A percentile compares a stretch with the other conserved stretches of the same genome.
Evolutionary conservation across 2,888 invertebrate species (phyloP).

Genomic region (Odontocolon sp.): DNA sequence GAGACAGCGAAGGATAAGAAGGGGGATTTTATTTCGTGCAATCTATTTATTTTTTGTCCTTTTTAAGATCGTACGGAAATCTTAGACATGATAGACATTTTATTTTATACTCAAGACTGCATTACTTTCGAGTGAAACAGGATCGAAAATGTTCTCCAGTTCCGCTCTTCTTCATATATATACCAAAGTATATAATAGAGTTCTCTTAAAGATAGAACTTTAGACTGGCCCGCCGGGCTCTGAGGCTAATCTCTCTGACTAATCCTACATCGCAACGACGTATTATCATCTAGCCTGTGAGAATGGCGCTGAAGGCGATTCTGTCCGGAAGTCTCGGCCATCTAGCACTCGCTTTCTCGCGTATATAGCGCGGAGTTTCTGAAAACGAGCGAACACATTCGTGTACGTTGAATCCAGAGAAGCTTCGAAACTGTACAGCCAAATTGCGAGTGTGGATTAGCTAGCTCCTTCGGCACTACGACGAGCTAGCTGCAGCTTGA

Average conservation of each 20-base stretch:
- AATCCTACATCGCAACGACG: conserved; percentile 57
- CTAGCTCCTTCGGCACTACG: conserved; percentile 13
- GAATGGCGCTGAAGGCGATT: conserved; percentile 53
- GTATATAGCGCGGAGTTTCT: conserved; percentile 31
- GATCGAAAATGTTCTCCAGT: conserved; percentile 24
- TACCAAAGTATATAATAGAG: neutral
- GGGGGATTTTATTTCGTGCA: conserved; percentile 32
- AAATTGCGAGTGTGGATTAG: conserved; percentile 63
- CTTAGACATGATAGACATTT: conserved; percentile 22
- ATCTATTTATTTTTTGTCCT: conserved; percentile 29
- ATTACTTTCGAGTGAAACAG: conserved; percentile 11
- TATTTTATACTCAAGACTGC: conserved; percentile 12
- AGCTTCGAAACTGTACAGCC: conserved; percentile 52
- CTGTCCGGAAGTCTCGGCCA: conserved; percentile 32
- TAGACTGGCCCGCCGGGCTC: conserved; percentile 20
- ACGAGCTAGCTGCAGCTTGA: conserved; percentile 31
- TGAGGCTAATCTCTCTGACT: conserved; percentile 47
- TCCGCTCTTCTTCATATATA: conserved; percentile 7
- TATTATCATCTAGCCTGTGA: conserved; percentile 52
- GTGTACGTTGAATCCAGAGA: conserved; percentile 46
- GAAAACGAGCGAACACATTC: conserved; percentile 56
- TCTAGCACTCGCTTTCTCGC: conserved; percentile 22
- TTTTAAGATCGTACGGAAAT: conserved; percentile 10
- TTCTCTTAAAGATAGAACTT: conserved; percentile 51
- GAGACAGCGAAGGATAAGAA: neutral